These are phyloP conservation scores for Gryllus longicercus DNA, from an alignment of 2,888 invertebrate genomes.

Conservation along the genomic window DNA sequence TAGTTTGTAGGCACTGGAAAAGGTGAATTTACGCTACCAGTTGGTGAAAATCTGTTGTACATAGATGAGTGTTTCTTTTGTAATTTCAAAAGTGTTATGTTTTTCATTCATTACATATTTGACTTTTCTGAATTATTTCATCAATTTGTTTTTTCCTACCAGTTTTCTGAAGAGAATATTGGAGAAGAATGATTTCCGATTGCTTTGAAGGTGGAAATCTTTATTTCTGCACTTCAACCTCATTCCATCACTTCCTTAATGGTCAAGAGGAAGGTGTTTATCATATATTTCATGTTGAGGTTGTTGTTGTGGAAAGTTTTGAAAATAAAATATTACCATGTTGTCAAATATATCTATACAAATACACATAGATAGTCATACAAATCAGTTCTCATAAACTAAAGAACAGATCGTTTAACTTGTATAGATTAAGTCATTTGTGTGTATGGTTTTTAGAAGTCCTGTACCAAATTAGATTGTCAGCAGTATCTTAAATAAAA, in stretches of 20 bases:
- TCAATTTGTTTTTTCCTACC: too few species aligned
- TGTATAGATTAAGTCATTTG: constrained; percentile 10
- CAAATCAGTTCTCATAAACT: background rate
- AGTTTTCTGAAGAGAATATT: too few species aligned
- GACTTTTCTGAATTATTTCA: background rate
- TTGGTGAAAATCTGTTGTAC: constrained; percentile 7
- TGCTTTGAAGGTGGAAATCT: too few species aligned
- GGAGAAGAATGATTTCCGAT: too few species aligned
- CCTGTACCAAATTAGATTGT: constrained; percentile 17
- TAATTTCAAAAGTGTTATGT: background rate
- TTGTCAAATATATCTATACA: constrained; percentile 5
- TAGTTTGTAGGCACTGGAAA: constrained; percentile 10
- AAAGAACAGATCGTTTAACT: constrained; percentile 11
- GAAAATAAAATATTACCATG: background rate
- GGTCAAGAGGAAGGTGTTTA: too few species aligned
- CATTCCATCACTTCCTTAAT: background rate
- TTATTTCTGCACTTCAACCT: background rate
- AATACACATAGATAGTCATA: constrained; percentile 3
- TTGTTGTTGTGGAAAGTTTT: background rate
- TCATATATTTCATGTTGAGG: background rate
- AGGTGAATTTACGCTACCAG: constrained; percentile 6
- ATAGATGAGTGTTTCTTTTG: background rate
- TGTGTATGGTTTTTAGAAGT: background rate
- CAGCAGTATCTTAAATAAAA: background rate
- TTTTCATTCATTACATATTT: background rate